These are phyloP conservation scores for Stramonita haemastoma DNA, from an alignment of 2,888 invertebrate genomes.

Conservation along the genomic window DNA sequence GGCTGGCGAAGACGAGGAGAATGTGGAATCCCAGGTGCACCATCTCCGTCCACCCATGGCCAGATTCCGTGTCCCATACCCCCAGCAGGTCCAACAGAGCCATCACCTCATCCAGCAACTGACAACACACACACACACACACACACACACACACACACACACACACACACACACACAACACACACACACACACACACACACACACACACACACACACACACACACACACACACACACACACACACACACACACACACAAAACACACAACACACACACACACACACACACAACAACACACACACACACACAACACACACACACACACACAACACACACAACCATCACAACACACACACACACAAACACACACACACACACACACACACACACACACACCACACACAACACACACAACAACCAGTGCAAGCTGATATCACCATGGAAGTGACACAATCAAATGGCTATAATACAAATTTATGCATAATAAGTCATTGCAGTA, in stretches of 20 bases:
- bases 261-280: neutral
- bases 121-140: slow-evolving; percentile 76
- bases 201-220: neutral
- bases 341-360: neutral
- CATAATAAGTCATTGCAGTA: no score
- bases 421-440: no score
- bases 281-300: neutral
- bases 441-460: no score
- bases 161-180: neutral
- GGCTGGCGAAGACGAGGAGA: slow-evolving; percentile 73
- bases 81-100: slow-evolving; percentile 80
- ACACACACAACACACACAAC: neutral
- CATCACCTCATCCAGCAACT: slow-evolving; percentile 81
- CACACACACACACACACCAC: no score
- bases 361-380: no score
- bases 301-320: neutral
- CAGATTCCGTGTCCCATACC: slow-evolving; percentile 81
- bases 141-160: neutral
- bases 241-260: no score
- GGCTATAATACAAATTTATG: no score
- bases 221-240: neutral
- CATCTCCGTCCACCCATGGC: slow-evolving; percentile 82
- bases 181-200: neutral
- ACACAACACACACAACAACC: no score
- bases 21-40: slow-evolving; percentile 79